Evolutionary conservation across 2,113 vertebrate species (phyloP).

Genomic region (Puntigrus tetrazona): DNA sequence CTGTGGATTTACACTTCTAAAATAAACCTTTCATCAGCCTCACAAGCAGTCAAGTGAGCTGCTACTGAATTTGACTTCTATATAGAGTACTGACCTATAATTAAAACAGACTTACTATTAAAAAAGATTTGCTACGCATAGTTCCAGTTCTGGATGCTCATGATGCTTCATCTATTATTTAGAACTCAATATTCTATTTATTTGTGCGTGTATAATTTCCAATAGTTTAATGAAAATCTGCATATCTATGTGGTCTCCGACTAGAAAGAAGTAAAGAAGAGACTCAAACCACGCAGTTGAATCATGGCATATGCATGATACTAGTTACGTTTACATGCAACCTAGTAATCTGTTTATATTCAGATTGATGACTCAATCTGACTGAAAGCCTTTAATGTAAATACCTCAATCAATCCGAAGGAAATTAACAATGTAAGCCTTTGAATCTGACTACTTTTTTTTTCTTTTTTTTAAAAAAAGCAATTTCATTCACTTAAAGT

Average conservation of each 20-base stretch:
- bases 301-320: neutral
- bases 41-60: slow-evolving; percentile 6
- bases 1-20: slow-evolving; percentile 42
- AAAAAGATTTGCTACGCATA: neutral
- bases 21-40: slow-evolving; percentile 37
- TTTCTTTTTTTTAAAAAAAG: neutral
- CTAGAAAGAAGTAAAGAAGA: neutral
- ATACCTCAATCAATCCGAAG: neutral
- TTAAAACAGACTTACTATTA: neutral
- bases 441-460: neutral
- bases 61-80: slow-evolving; percentile 9
- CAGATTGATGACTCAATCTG: neutral
- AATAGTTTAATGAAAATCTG: neutral
- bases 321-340: neutral
- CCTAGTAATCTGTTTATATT: neutral
- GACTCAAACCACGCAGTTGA: neutral
- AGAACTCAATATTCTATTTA: neutral
- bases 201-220: neutral
- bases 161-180: neutral
- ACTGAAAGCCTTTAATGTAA: neutral
- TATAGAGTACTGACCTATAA: neutral
- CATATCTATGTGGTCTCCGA: too few relatives aligned
- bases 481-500: neutral
- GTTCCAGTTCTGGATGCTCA: neutral
- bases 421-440: neutral